A percentile compares a stretch with the other conserved stretches of the same genome.
These are phyloP conservation scores for Belonocnema kinseyi DNA, from an alignment of 1,140 invertebrate genomes.

Conservation along the genomic window DNA sequence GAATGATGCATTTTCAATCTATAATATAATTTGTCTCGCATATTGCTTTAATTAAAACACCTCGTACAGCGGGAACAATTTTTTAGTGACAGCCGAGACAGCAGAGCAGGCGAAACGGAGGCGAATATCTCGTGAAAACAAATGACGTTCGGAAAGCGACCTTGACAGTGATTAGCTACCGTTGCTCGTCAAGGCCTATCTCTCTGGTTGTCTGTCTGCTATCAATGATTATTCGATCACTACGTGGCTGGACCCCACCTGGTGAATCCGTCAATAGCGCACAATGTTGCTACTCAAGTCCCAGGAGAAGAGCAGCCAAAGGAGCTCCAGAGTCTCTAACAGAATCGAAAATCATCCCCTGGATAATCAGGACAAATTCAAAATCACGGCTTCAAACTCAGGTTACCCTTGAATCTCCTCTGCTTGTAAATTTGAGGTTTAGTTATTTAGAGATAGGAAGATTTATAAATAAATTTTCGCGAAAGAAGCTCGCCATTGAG, in stretches of 20 bases:
- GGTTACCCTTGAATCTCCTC: conserved; percentile 56
- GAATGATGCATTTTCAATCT: too few relatives aligned
- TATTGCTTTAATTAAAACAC: conserved; percentile 69
- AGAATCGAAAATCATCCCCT: conserved; percentile 13
- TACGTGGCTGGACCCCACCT: conserved; percentile 74
- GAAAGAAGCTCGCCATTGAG: conserved; percentile 29
- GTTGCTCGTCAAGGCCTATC: conserved; percentile 74
- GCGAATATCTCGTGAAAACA: conserved; percentile 76
- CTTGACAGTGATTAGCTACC: conserved; percentile 77
- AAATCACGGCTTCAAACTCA: conserved; percentile 34
- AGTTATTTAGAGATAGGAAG: conserved; percentile 58
- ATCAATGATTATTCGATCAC: conserved; percentile 69
- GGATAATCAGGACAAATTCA: not conserved
- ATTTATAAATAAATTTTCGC: not conserved
- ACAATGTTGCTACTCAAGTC: conserved; percentile 66
- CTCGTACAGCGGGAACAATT: conserved; percentile 75
- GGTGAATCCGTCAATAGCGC: conserved; percentile 71
- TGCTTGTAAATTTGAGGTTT: conserved; percentile 63
- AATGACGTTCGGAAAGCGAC: conserved; percentile 76
- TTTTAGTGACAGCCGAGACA: conserved; percentile 75
- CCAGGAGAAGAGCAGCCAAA: conserved; percentile 58
- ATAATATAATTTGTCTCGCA: conserved; percentile 15
- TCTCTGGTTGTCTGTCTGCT: conserved; percentile 69
- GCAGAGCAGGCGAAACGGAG: conserved; percentile 74
- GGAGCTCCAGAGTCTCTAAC: conserved; percentile 53